These are phyloP conservation scores for Gymnorhina tibicen DNA, from an alignment of 2,113 vertebrate species.

Conservation along the genomic window DNA sequence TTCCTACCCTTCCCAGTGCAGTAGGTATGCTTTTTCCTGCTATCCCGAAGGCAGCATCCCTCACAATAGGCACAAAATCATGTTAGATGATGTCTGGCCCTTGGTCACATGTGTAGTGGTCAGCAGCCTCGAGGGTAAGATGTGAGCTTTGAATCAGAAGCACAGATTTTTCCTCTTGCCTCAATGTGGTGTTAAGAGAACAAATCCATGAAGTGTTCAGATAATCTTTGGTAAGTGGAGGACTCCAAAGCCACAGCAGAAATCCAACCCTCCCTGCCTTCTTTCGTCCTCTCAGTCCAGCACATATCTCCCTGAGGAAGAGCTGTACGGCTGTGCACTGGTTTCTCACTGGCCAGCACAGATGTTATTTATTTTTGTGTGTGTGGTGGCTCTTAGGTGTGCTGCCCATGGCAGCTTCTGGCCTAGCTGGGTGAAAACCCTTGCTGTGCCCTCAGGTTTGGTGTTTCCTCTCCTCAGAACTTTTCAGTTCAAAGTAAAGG, in stretches of 20 bases:
- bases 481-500: not conserved
- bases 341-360: not conserved
- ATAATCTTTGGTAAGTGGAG: not conserved
- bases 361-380: not conserved
- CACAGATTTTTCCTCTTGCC: not conserved
- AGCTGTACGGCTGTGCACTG: not conserved
- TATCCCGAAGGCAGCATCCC: not conserved
- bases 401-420: not conserved
- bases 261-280: not conserved
- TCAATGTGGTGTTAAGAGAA: not conserved
- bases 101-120: not conserved
- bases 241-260: not conserved
- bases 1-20: not conserved
- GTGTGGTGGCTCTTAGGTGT: rapidly evolving
- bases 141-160: not conserved
- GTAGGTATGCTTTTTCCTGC: not conserved
- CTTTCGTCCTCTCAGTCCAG: not conserved
- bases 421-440: not conserved
- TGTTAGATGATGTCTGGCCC: not conserved
- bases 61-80: not conserved
- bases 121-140: not conserved
- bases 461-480: not conserved
- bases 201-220: not conserved
- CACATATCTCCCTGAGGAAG: not conserved
- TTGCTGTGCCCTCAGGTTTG: not conserved